phyloP scores from a whole-genome alignment of 2,797 vertebrate species.

The Phyllotis vaccarum region DNA sequence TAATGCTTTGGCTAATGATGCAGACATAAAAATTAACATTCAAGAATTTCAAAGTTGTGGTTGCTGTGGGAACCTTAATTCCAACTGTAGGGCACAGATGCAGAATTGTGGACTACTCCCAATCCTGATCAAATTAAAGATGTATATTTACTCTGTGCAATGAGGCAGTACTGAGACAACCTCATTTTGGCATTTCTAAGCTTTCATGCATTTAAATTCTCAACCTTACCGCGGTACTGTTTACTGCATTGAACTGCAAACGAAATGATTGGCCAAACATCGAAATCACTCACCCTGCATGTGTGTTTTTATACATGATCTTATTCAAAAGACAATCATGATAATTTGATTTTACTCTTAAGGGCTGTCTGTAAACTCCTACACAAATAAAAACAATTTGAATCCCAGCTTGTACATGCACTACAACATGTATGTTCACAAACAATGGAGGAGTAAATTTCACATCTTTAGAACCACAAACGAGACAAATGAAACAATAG shows the following conservation, averaged over 20 bases:
- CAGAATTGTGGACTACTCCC: conserved; percentile 70
- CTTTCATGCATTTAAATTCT: conserved; percentile 81
- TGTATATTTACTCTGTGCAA: conserved; percentile 81
- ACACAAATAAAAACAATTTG: conserved; percentile 70
- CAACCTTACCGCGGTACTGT: conserved; percentile 66
- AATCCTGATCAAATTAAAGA: conserved; percentile 75
- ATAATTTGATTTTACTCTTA: conserved; percentile 80
- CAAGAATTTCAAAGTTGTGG: conserved; percentile 81
- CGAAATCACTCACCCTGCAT: conserved; percentile 59
- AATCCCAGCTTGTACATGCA: conserved; percentile 62
- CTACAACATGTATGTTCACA: neutral
- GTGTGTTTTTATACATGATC: conserved; percentile 69
- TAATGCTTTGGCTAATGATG: conserved; percentile 77
- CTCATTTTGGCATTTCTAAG: conserved; percentile 78
- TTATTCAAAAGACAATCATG: conserved; percentile 79
- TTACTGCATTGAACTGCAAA: conserved; percentile 74
- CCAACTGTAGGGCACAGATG: conserved; percentile 78
- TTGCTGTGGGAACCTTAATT: conserved; percentile 84
- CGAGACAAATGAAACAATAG: conserved; percentile 1
- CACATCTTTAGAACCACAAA: conserved; percentile 57
- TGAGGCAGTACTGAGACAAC: conserved; percentile 79
- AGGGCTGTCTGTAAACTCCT: conserved; percentile 67
- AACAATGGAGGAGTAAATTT: conserved; percentile 61
- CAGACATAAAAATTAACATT: conserved; percentile 79
- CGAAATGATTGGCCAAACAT: conserved; percentile 74